Evolutionary conservation across 2,888 invertebrate genomes (phyloP).

Genomic region (Meganola albula): DNA sequence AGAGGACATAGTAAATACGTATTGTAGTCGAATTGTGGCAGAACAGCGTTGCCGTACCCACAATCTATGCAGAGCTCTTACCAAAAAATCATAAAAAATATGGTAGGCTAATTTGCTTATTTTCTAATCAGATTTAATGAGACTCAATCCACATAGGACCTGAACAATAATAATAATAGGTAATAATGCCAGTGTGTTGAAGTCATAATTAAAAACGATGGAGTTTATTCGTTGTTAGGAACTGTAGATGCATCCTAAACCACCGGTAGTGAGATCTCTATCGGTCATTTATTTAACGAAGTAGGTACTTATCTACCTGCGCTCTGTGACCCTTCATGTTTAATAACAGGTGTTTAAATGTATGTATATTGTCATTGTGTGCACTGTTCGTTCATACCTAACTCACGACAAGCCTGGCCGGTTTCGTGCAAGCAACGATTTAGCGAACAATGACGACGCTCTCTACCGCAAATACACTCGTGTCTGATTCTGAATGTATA

Average conservation of each 20-base stretch:
- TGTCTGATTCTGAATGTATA: slow-evolving; percentile 59
- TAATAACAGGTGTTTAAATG: slow-evolving; percentile 77
- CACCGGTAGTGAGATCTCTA: slow-evolving; percentile 59
- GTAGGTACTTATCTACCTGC: slow-evolving; percentile 51
- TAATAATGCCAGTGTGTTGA: too few species aligned
- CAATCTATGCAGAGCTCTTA: too few species aligned
- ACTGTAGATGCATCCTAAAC: slow-evolving; percentile 63
- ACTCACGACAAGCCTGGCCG: slow-evolving; percentile 72
- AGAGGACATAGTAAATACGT: too few species aligned
- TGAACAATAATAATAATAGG: too few species aligned
- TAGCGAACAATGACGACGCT: slow-evolving; percentile 77
- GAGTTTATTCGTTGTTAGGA: slow-evolving; percentile 40
- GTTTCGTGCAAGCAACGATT: slow-evolving; percentile 76
- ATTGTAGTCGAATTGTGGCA: too few species aligned
- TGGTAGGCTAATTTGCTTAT: too few species aligned
- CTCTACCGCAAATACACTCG: slow-evolving; percentile 69
- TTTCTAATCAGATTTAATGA: too few species aligned
- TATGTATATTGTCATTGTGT: slow-evolving; percentile 71
- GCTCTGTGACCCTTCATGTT: slow-evolving; percentile 66
- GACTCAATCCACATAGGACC: too few species aligned
- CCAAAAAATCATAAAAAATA: too few species aligned
- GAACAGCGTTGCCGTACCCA: too few species aligned
- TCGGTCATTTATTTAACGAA: slow-evolving; percentile 71
- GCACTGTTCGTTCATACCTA: slow-evolving; percentile 61
- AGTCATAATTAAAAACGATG: too few species aligned